Evolutionary conservation across 2,797 vertebrate species (phyloP).

Genomic region (Emys orbicularis): DNA sequence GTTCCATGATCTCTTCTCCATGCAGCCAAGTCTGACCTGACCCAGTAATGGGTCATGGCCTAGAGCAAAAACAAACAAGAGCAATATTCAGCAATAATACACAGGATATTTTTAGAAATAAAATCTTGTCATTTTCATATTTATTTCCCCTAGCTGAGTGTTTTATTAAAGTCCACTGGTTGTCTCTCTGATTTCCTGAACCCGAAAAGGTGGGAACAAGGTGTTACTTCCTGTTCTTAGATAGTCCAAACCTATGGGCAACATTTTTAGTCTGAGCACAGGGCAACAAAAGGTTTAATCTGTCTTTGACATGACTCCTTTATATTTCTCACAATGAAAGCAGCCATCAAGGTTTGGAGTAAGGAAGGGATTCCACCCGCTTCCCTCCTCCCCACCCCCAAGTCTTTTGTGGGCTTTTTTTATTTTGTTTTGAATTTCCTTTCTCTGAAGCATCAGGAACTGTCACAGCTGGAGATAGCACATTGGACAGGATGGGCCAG

Average conservation of each 20-base stretch:
- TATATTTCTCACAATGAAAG: not conserved
- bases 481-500: not conserved
- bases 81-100: not conserved
- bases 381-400: no score
- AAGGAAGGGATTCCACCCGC: not conserved
- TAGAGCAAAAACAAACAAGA: not conserved
- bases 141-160: rapidly evolving
- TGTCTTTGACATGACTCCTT: not conserved
- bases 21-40: rapidly evolving
- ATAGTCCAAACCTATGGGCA: not conserved
- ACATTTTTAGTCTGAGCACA: not conserved
- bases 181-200: no score
- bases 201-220: not conserved
- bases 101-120: rapidly evolving
- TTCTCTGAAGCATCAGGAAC: not conserved
- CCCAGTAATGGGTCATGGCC: rapidly evolving
- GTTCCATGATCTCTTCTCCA: rapidly evolving
- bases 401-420: not conserved
- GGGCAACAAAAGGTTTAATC: not conserved
- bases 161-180: not conserved
- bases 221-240: not conserved
- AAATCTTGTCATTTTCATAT: not conserved
- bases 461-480: not conserved
- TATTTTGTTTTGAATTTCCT: not conserved
- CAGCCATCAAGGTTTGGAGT: not conserved